Conservation (phyloP, 2,113 vertebrate species). For the Tiliqua scincoides region DNA sequence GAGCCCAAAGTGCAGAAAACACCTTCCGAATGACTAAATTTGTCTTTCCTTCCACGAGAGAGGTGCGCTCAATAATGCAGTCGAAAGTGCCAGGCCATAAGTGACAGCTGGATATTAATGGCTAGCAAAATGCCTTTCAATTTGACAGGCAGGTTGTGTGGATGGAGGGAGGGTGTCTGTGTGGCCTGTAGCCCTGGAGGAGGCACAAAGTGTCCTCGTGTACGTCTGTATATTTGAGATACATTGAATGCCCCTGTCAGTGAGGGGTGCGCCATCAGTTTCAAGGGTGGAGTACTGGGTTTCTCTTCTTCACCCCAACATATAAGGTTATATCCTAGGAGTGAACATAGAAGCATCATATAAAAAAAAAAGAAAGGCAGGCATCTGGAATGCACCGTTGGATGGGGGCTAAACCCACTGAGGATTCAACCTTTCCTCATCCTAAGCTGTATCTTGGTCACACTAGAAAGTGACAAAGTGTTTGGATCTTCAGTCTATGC, state of each 20-base stretch:
- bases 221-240: no score
- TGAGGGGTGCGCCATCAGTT: background rate
- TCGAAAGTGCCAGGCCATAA: conserved; percentile 31
- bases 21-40: conserved; percentile 58
- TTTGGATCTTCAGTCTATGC: no score
- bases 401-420: background rate
- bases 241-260: background rate
- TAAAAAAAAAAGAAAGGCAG: background rate
- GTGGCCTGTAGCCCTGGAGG: background rate
- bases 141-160: background rate
- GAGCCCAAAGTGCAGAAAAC: conserved; percentile 62
- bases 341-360: background rate
- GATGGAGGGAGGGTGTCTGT: background rate
- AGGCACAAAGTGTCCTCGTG: no score
- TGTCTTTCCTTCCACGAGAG: conserved; percentile 56
- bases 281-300: background rate
- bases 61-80: conserved; percentile 54
- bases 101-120: conserved; percentile 50
- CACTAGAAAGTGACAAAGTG: no score
- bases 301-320: background rate
- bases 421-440: background rate
- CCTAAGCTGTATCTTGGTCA: background rate
- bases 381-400: background rate
- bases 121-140: background rate
- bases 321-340: background rate